Conservation (phyloP, 2,888 invertebrate species). For the Corythucha ciliata region DNA sequence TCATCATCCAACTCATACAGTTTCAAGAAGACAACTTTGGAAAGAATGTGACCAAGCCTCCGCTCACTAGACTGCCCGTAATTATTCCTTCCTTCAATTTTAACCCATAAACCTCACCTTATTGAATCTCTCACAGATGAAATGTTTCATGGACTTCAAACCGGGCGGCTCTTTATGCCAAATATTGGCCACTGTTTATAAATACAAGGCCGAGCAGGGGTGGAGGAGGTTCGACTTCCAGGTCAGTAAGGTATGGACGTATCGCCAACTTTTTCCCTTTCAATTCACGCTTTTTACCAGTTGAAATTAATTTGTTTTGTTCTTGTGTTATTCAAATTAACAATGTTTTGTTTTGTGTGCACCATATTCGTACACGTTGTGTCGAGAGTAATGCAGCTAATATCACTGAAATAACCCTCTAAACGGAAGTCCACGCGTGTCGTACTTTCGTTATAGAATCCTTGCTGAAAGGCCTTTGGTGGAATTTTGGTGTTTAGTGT, state of each 20-base stretch:
- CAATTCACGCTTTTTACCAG: no score
- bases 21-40: slow-evolving; percentile 95
- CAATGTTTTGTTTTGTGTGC: no score
- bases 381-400: no score
- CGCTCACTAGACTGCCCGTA: slow-evolving; percentile 78
- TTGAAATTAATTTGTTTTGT: no score
- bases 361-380: no score
- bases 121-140: slow-evolving; percentile 77
- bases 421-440: no score
- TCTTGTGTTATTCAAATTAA: no score
- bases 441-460: no score
- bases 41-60: slow-evolving; percentile 83
- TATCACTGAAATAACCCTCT: no score
- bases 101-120: no score
- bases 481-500: no score
- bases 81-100: slow-evolving; percentile 34
- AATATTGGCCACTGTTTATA: slow-evolving; percentile 85
- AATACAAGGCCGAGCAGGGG: slow-evolving; percentile 91
- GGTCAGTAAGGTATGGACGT: slow-evolving; percentile 61
- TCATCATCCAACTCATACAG: slow-evolving; percentile 81
- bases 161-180: slow-evolving; percentile 87
- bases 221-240: slow-evolving; percentile 92
- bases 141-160: slow-evolving; percentile 92
- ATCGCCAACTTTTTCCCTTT: slow-evolving; percentile 38
- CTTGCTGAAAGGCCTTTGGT: no score